Percentiles rank a stretch among this genome's conserved stretches.
Evolutionary conservation across 2,888 invertebrate species (phyloP).

Genomic region (Eugnorisma glareosa): DNA sequence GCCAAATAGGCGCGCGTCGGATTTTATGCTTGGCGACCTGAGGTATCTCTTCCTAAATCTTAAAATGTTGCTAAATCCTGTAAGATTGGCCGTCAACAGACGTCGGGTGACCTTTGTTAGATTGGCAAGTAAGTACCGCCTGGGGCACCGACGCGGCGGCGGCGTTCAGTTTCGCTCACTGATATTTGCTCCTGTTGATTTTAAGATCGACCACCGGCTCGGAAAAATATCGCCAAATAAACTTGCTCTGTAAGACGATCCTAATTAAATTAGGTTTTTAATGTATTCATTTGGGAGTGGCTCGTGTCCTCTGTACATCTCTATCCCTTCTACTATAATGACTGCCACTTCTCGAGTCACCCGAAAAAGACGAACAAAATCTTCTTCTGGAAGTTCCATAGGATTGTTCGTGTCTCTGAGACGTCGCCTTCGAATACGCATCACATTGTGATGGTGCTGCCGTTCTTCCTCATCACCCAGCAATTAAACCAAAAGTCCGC

Average conservation of each 20-base stretch:
- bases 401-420: no score
- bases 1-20: slow-evolving; percentile 9
- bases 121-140: neutral
- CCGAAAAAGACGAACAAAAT: no score
- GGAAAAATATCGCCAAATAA: neutral
- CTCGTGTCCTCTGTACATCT: no score
- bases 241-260: neutral
- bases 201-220: neutral
- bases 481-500: no score
- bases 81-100: neutral
- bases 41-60: no score
- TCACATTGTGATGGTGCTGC: no score
- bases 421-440: no score
- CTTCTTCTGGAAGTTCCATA: no score
- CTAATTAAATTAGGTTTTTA: neutral
- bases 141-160: neutral
- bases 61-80: slow-evolving; percentile 6
- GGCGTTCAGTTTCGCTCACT: neutral
- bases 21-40: neutral
- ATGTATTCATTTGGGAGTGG: neutral
- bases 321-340: no score
- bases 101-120: neutral
- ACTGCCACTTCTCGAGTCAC: no score
- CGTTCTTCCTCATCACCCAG: no score
- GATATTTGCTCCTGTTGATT: neutral